A percentile compares a stretch with the other conserved stretches of the same genome.
Evolutionary conservation across 2,797 vertebrate species (phyloP).

Genomic region (Momotus momota): DNA sequence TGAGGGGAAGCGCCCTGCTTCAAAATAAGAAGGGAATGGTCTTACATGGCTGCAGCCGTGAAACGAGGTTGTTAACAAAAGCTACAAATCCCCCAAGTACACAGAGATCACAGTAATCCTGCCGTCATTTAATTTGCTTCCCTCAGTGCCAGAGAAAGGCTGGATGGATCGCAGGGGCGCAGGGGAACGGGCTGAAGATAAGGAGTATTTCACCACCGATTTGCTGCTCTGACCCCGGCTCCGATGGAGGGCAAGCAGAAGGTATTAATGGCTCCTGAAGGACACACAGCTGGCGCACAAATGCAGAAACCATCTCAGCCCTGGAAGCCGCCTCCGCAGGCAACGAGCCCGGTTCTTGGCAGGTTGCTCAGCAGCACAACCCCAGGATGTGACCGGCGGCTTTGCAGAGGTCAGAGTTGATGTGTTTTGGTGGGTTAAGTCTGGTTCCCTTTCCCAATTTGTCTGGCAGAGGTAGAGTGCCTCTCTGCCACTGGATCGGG

Average conservation of each 20-base stretch:
- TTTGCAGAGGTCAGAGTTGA: not conserved
- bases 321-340: not conserved
- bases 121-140: not conserved
- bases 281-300: not conserved
- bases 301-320: not conserved
- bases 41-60: not conserved
- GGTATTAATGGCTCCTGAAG: not conserved
- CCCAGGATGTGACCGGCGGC: not conserved
- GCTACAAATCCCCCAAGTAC: slow-evolving; percentile 12
- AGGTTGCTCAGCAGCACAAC: not conserved
- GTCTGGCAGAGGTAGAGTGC: not conserved
- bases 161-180: not conserved
- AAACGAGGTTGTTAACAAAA: slow-evolving; percentile 35
- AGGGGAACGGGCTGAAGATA: not conserved
- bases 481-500: not conserved
- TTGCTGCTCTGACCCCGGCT: not conserved
- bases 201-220: not conserved
- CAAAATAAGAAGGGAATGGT: not conserved
- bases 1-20: not conserved
- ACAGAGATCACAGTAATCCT: not conserved
- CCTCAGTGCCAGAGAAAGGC: not conserved
- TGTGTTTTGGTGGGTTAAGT: rapidly evolving
- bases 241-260: not conserved
- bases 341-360: rapidly evolving
- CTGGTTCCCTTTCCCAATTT: not conserved